A percentile compares a stretch with the other conserved stretches of the same genome.
Conservation (phyloP, 2,113 vertebrate species). For the Emberiza fucata region DNA sequence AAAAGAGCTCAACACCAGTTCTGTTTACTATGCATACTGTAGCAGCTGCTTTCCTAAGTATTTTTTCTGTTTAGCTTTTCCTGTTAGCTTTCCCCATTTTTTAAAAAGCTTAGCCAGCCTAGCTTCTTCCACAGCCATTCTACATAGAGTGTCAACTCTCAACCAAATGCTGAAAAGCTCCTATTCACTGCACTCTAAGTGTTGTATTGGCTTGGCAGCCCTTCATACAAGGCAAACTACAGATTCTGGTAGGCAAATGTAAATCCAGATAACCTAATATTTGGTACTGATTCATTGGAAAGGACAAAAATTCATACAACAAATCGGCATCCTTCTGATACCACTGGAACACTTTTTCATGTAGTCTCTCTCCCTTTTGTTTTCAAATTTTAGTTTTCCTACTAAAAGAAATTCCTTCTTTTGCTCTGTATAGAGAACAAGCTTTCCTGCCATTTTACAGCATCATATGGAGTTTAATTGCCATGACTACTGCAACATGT, state of each 20-base stretch:
- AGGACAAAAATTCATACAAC: not conserved
- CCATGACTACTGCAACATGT: not conserved
- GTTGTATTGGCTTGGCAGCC: not conserved
- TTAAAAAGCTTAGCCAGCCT: not conserved
- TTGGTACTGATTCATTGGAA: not conserved
- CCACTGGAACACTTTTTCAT: not conserved
- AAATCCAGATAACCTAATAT: not conserved
- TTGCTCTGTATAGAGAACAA: not conserved
- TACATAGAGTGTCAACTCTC: fast-evolving
- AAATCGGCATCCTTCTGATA: not conserved
- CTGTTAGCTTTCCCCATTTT: not conserved
- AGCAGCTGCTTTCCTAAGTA: not conserved
- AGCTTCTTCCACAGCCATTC: not conserved
- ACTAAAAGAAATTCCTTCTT: not conserved
- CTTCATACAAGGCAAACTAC: not conserved
- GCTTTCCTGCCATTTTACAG: not conserved
- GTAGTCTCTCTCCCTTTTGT: not conserved
- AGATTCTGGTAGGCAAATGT: not conserved
- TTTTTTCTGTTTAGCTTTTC: not conserved
- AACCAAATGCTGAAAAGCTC: not conserved
- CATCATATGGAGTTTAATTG: not conserved
- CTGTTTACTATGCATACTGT: not conserved
- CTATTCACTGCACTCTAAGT: not conserved
- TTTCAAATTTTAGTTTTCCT: not conserved
- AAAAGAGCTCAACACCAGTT: slow-evolving; percentile 11